phyloP scores from a whole-genome alignment of 2,113 vertebrate species.

The Trogon melanurus region DNA sequence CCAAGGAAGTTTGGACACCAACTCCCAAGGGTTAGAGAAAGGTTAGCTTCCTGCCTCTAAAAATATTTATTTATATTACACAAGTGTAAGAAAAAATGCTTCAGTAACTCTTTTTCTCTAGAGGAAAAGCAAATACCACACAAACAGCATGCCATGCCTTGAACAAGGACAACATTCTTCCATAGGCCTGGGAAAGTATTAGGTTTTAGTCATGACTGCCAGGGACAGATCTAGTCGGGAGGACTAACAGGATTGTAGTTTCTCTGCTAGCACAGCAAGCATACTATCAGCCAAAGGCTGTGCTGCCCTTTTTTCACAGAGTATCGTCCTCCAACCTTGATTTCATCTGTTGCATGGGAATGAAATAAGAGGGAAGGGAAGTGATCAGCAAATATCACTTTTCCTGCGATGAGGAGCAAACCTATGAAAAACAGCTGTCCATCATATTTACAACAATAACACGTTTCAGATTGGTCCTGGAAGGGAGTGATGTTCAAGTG shows the following conservation, averaged over 20 bases:
- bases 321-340: neutral
- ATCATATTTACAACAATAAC: neutral
- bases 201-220: neutral
- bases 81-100: constrained; percentile 1
- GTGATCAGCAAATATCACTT: neutral
- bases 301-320: neutral
- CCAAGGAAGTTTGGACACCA: neutral
- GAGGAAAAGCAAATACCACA: neutral
- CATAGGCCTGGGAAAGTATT: neutral
- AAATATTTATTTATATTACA: neutral
- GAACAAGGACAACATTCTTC: neutral
- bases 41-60: neutral
- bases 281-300: neutral
- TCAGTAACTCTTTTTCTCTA: neutral
- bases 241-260: neutral
- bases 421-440: neutral
- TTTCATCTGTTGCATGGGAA: neutral
- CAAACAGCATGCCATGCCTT: neutral
- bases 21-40: neutral
- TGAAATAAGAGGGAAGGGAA: neutral
- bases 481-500: neutral
- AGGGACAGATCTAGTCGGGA: neutral
- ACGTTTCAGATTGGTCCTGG: neutral
- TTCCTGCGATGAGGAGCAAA: neutral
- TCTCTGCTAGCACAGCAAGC: neutral